These are phyloP conservation scores for Drosophila obscura DNA, from an alignment of 1,140 invertebrate species.

Conservation along the genomic window DNA sequence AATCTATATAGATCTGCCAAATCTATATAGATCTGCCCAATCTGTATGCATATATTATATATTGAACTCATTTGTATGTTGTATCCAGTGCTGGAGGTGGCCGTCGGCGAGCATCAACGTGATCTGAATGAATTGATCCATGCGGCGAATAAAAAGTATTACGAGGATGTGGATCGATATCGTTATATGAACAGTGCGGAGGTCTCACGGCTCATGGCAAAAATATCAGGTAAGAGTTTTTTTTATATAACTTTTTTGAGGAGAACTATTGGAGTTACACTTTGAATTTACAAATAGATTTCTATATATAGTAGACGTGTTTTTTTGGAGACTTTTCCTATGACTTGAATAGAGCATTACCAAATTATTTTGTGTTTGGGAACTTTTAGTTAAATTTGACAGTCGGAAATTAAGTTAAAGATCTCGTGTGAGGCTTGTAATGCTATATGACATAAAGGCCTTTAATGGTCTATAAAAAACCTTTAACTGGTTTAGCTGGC, in stretches of 20 bases:
- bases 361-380: too few relatives aligned
- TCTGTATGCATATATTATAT: conserved; percentile 3
- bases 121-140: conserved; percentile 86
- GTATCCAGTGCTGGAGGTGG: conserved; percentile 89
- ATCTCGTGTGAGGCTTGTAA: neutral
- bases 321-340: too few relatives aligned
- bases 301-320: too few relatives aligned
- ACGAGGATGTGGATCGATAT: conserved; percentile 81
- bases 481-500: too few relatives aligned
- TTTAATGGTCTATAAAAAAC: too few relatives aligned
- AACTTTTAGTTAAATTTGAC: too few relatives aligned
- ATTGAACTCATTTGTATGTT: conserved; percentile 6
- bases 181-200: conserved; percentile 46
- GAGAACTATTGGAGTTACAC: too few relatives aligned
- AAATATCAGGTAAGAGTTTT: conserved; percentile 71
- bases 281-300: too few relatives aligned
- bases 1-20: neutral
- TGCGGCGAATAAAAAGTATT: conserved; percentile 85
- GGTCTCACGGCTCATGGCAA: conserved; percentile 57
- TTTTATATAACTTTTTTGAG: neutral
- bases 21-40: too few relatives aligned
- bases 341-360: too few relatives aligned
- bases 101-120: conserved; percentile 89
- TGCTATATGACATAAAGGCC: too few relatives aligned
- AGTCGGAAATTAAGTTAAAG: neutral